These are phyloP conservation scores for Climacteris rufus DNA, from an alignment of 2,113 vertebrate species.

Conservation along the genomic window DNA sequence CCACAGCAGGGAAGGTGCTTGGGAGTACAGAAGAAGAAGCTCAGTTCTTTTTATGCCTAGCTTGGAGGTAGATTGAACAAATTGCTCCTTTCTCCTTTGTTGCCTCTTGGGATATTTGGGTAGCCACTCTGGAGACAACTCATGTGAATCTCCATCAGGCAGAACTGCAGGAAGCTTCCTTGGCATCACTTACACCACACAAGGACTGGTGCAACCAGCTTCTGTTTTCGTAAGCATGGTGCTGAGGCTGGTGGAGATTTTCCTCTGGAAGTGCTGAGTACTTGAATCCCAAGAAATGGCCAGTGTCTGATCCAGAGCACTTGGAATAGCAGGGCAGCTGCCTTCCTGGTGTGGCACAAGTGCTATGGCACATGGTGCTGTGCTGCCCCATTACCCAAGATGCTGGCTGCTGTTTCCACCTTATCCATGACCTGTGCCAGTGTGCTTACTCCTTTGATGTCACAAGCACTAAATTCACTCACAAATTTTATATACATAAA, in stretches of 20 bases:
- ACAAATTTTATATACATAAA: background rate
- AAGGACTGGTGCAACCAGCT: background rate
- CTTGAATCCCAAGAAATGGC: background rate
- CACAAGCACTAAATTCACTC: background rate
- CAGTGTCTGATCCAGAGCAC: background rate
- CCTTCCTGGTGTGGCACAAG: background rate
- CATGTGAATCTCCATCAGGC: background rate
- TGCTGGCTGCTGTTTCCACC: background rate
- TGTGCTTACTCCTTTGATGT: background rate
- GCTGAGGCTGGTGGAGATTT: background rate
- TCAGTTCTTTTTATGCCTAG: background rate
- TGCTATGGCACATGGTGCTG: accelerated
- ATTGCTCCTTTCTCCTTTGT: background rate
- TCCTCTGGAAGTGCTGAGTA: background rate
- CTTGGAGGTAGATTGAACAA: background rate
- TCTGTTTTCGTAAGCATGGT: background rate
- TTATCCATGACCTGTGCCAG: background rate
- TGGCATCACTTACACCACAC: background rate
- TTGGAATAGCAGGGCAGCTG: background rate
- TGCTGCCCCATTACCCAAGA: background rate
- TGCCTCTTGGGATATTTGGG: background rate
- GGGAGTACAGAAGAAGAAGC: background rate
- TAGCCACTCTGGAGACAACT: background rate
- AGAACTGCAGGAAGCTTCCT: too few species aligned
- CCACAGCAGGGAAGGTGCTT: background rate